phyloP scores from a whole-genome alignment of 2,888 invertebrate genomes.

The Cryptocephalus primarius region DNA sequence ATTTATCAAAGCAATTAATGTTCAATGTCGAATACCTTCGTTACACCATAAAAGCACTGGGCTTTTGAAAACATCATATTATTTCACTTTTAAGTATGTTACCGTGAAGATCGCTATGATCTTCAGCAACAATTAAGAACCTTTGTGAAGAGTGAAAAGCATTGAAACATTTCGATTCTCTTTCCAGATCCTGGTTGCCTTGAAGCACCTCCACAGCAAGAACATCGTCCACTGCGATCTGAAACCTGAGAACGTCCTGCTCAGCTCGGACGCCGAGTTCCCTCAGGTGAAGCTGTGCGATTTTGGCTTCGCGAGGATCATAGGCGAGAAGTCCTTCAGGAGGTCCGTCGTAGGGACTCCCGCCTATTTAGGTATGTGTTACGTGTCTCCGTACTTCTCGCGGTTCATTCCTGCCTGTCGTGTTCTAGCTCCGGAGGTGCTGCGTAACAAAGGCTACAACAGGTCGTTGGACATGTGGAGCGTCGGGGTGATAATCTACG shows the following conservation, averaged over 20 bases:
- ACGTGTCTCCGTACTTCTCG: too few relatives aligned
- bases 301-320: constrained; percentile 98
- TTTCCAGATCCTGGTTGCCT: constrained; percentile 81
- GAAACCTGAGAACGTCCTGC: constrained; percentile 95
- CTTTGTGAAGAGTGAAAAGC: too few relatives aligned
- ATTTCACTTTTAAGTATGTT: too few relatives aligned
- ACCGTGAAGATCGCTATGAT: too few relatives aligned
- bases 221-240: constrained; percentile 98
- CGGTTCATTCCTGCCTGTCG: neutral
- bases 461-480: constrained; percentile 99
- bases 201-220: constrained; percentile 94
- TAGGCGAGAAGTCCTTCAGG: constrained; percentile 96
- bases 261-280: constrained; percentile 89
- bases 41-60: too few relatives aligned
- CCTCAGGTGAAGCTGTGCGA: constrained; percentile 99
- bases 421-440: constrained; percentile 84
- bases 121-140: too few relatives aligned
- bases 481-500: constrained; percentile 97
- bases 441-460: constrained; percentile 98
- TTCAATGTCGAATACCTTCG: too few relatives aligned
- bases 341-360: constrained; percentile 98
- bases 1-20: too few relatives aligned
- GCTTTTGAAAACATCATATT: too few relatives aligned
- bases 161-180: constrained; percentile 6
- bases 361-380: constrained; percentile 76